Percentiles rank a stretch among this genome's conserved stretches.
Evolutionary conservation across 2,888 invertebrate species (phyloP).

Genomic region (Eupithecia inturbata): DNA sequence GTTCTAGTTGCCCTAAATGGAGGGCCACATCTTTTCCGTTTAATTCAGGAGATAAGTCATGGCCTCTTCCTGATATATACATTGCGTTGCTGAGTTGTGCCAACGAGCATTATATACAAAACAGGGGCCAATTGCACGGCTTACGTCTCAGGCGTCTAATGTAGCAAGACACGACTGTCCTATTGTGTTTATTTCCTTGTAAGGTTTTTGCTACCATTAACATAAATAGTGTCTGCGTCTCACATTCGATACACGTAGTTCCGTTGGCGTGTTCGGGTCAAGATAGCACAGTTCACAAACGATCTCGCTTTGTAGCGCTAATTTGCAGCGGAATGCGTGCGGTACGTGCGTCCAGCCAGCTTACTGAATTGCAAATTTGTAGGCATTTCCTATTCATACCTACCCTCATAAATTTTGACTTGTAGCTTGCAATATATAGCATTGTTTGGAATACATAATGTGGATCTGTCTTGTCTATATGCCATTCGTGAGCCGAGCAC

Average conservation of each 20-base stretch:
- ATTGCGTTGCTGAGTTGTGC: slow-evolving; percentile 75
- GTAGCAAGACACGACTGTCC: slow-evolving; percentile 79
- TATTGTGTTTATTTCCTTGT: slow-evolving; percentile 82
- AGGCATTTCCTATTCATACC: slow-evolving; percentile 34
- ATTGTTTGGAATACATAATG: slow-evolving; percentile 43
- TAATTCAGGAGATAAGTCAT: slow-evolving; percentile 72
- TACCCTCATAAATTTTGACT: slow-evolving; percentile 40
- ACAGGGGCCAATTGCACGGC: slow-evolving; percentile 74
- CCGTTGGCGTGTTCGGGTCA: slow-evolving; percentile 64
- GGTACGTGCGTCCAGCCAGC: slow-evolving; percentile 48
- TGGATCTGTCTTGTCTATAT: slow-evolving; percentile 37
- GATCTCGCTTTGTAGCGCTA: slow-evolving; percentile 57
- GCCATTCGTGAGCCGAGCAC: slow-evolving; percentile 33
- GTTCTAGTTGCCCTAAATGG: slow-evolving; percentile 43
- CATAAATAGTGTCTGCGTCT: slow-evolving; percentile 76
- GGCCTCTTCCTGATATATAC: slow-evolving; percentile 72
- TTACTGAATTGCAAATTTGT: slow-evolving; percentile 50
- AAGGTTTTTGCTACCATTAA: slow-evolving; percentile 80
- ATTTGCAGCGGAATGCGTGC: slow-evolving; percentile 59
- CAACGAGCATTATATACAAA: slow-evolving; percentile 82
- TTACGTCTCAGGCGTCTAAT: slow-evolving; percentile 75
- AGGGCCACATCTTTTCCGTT: slow-evolving; percentile 66
- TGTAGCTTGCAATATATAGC: slow-evolving; percentile 30
- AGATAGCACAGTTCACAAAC: slow-evolving; percentile 53
- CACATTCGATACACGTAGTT: slow-evolving; percentile 73